Evolutionary conservation across 2,797 vertebrate genomes (phyloP).

Genomic region (Labroides dimidiatus): DNA sequence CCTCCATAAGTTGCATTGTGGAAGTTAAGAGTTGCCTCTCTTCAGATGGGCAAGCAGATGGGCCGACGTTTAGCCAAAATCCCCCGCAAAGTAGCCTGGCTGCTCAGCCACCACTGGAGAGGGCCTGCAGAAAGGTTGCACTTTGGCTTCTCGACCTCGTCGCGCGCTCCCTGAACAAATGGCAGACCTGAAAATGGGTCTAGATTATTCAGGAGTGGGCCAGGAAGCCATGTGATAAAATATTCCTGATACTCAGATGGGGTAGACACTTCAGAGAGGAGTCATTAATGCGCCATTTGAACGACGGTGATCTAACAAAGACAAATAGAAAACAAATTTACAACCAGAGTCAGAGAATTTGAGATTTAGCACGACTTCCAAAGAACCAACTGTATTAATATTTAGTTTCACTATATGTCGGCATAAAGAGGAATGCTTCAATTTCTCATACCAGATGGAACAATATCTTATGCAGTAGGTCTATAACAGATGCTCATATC

Average conservation of each 20-base stretch:
- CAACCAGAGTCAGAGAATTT: not conserved
- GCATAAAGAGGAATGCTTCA: not conserved
- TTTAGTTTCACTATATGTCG: not conserved
- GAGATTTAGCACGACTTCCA: not conserved
- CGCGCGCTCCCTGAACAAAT: slow-evolving; percentile 52
- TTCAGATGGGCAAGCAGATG: slow-evolving; percentile 77
- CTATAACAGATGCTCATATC: not conserved
- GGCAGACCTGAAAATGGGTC: slow-evolving; percentile 39
- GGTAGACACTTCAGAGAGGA: not conserved
- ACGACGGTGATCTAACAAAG: not conserved
- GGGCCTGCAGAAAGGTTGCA: slow-evolving; percentile 46
- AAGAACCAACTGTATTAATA: too few species aligned
- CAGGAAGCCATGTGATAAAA: slow-evolving; percentile 1
- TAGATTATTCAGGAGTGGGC: slow-evolving; percentile 12
- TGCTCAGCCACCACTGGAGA: slow-evolving; percentile 64
- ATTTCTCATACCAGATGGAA: not conserved
- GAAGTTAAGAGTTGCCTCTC: slow-evolving; percentile 59
- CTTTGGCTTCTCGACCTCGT: slow-evolving; percentile 63
- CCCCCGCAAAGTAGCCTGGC: slow-evolving; percentile 65
- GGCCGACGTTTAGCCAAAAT: slow-evolving; percentile 72
- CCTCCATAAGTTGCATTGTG: slow-evolving; percentile 48
- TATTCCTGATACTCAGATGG: not conserved
- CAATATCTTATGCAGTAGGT: not conserved
- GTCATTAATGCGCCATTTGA: not conserved
- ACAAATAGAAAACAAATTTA: not conserved